Evolutionary conservation across 1,140 invertebrate genomes (phyloP).

Genomic region (Bombus superbus): DNA sequence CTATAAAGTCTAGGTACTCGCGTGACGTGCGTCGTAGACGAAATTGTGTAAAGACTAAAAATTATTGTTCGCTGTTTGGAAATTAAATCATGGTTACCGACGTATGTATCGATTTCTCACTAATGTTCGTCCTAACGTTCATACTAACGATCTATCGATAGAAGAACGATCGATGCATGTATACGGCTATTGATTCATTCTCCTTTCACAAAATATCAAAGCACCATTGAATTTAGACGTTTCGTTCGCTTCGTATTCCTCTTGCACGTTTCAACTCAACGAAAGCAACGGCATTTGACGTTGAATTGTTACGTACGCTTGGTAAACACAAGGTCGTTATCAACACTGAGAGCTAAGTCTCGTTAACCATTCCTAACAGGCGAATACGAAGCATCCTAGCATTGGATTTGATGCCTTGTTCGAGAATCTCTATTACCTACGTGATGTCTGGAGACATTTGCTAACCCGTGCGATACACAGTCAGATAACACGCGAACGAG

Average conservation of each 20-base stretch:
- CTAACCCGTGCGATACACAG: slow-evolving; percentile 65
- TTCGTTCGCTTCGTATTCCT: not conserved
- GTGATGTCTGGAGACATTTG: slow-evolving; percentile 68
- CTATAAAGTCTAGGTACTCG: slow-evolving; percentile 42
- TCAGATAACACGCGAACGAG: slow-evolving; percentile 66
- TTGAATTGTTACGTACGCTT: slow-evolving; percentile 60
- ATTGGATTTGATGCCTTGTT: slow-evolving; percentile 69
- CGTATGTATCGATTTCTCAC: slow-evolving; percentile 10
- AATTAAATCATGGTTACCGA: not conserved
- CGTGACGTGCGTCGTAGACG: slow-evolving; percentile 69
- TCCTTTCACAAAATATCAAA: not conserved
- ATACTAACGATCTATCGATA: too few relatives aligned
- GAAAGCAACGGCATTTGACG: slow-evolving; percentile 48
- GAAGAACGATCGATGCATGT: too few relatives aligned
- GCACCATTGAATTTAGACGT: not conserved
- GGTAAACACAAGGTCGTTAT: slow-evolving; percentile 69
- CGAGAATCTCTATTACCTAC: slow-evolving; percentile 59
- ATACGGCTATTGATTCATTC: not conserved
- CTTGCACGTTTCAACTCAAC: not conserved
- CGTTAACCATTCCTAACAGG: slow-evolving; percentile 71
- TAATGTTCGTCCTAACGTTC: too few relatives aligned
- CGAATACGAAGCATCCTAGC: slow-evolving; percentile 65
- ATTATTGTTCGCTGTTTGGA: slow-evolving; percentile 48
- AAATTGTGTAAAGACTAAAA: slow-evolving; percentile 61
- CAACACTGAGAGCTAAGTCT: slow-evolving; percentile 65